Base-by-base conservation (phyloP, 2,797 vertebrate species). In the Yasuhikotakia modesta region DNA sequence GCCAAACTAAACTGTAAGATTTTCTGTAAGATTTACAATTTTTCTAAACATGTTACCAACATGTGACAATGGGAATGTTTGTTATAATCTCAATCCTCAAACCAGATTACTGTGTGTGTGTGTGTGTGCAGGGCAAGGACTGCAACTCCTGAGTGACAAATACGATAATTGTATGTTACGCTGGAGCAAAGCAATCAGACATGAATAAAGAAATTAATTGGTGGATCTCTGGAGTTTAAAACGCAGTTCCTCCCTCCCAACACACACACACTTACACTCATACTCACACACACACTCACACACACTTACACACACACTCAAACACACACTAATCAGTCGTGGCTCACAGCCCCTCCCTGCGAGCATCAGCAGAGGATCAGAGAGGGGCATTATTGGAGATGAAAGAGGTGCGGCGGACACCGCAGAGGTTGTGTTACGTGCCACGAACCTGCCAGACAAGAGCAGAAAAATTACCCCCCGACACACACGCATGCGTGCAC, bases 131-230 rank as follows among this genome's bases (percentile, higher is more conserved):
- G 43, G 74, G 32, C 39, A n/a, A 74, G 61, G 80, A 71, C 65
- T 50, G 58, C 43, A 89, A 90, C 90, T 91, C 91, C 91, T 92
- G 90, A 92, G 91, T 88, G 89, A 90, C 88, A 89, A 86, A 81
- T 86, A 81, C 88, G 89, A 92, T 93, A 92, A 93, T 91, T 92
- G 90, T 91, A 92, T 84, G 71, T 81, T 70, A 77, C 73, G 14
- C 70, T 14, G 55, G 76, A 70, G 82, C 73, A 76, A 81, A 63
- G 81, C 83, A 83, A 80, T 84, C 85, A 84, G 82, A 85, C 79
- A 73, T 80, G 79, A 86, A 84, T 81, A 79, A 84, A 78, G 75
- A 84, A 84, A 86, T 85, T 79, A 84, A 83, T 82, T 82, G 82
- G 69, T 68, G 66, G 64, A 71, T 81, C 81, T 73, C 71, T 68